These are phyloP conservation scores for Drosophila suzukii DNA, from an alignment of 1,140 invertebrate genomes.

Conservation along the genomic window DNA sequence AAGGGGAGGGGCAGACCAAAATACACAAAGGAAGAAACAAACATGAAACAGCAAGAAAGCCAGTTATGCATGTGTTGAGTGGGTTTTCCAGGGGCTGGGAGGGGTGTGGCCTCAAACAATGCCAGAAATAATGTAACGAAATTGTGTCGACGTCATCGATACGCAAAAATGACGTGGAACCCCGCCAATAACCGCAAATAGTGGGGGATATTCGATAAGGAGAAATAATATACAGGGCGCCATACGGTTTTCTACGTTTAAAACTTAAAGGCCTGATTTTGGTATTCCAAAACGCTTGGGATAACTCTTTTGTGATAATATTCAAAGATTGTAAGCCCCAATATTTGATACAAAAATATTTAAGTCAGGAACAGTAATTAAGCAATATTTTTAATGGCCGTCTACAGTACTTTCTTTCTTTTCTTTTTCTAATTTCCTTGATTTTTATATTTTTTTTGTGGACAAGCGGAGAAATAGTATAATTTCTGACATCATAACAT, in stretches of 20 bases:
- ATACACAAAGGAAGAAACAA: conserved; percentile 37
- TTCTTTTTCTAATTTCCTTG: too few species aligned
- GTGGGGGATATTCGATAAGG: not conserved
- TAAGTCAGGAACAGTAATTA: too few species aligned
- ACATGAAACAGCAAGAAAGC: conserved; percentile 38
- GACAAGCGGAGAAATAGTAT: too few species aligned
- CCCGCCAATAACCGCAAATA: conserved; percentile 11
- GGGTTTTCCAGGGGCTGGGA: not conserved
- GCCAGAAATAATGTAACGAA: conserved; percentile 61
- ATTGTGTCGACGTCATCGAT: conserved; percentile 78
- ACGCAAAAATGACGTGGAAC: conserved; percentile 61
- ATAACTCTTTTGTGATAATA: too few species aligned
- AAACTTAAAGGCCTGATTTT: too few species aligned
- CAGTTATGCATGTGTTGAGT: conserved; percentile 15
- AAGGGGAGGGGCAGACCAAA: conserved; percentile 28
- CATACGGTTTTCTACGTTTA: not conserved
- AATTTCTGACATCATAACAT: too few species aligned
- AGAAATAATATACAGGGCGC: not conserved
- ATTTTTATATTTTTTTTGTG: too few species aligned
- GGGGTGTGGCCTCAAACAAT: conserved; percentile 53
- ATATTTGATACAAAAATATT: too few species aligned
- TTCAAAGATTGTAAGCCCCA: too few species aligned
- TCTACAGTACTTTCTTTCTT: too few species aligned
- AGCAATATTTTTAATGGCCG: too few species aligned
- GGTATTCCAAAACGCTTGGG: too few species aligned